These are phyloP conservation scores for Polymixis lichenea DNA, from an alignment of 2,888 invertebrate genomes.

Conservation along the genomic window DNA sequence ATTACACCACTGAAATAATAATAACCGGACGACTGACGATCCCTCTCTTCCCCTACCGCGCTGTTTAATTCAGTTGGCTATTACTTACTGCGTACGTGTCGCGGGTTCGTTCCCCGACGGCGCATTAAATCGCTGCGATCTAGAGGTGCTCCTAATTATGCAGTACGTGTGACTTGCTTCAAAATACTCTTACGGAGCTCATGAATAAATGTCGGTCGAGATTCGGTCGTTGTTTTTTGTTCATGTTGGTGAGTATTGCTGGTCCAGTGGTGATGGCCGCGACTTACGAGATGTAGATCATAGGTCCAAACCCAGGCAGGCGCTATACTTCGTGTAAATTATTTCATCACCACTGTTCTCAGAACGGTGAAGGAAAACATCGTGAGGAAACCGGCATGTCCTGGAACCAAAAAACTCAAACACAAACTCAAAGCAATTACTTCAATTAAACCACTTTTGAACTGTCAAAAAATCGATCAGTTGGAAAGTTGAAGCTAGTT, in stretches of 20 bases:
- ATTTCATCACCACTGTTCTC: too few relatives aligned
- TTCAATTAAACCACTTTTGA: too few relatives aligned
- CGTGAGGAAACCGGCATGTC: too few relatives aligned
- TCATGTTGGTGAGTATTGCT: not conserved
- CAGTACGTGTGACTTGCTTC: slow-evolving; percentile 15
- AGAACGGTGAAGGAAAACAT: too few relatives aligned
- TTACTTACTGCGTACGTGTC: slow-evolving; percentile 12
- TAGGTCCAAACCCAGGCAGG: too few relatives aligned
- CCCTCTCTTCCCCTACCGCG: not conserved
- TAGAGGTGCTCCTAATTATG: slow-evolving; percentile 33
- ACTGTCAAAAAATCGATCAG: too few relatives aligned
- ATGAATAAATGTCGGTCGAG: slow-evolving; percentile 1
- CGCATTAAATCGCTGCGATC: slow-evolving; percentile 10
- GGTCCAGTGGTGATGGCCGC: too few relatives aligned
- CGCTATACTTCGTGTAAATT: too few relatives aligned
- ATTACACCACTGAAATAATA: slow-evolving; percentile 57
- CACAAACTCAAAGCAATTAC: too few relatives aligned
- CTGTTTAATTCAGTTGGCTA: slow-evolving; percentile 42
- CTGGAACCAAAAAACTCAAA: too few relatives aligned
- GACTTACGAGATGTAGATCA: too few relatives aligned
- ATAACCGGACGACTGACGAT: slow-evolving; percentile 28
- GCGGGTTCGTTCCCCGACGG: slow-evolving; percentile 9
- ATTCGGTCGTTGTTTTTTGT: not conserved
- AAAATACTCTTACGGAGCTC: not conserved
- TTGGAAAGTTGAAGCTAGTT: too few relatives aligned